Evolutionary conservation across 1,140 invertebrate genomes (phyloP), one percentile per base, ranked within the genome.

Genomic region (Pararge aegeria): DNA sequence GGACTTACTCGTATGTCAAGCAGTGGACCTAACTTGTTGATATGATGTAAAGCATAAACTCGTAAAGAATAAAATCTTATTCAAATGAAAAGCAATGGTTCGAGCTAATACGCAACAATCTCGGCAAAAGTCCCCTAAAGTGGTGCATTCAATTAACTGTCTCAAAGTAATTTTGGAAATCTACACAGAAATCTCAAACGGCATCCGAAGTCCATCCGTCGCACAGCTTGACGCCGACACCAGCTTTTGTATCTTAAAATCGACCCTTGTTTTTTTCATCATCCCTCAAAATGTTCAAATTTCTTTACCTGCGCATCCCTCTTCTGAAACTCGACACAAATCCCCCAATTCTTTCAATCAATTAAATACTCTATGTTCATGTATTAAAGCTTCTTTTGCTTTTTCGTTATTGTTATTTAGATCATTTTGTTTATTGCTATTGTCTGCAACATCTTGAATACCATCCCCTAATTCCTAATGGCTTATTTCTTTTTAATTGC

Each of bases 251-350:
- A 76, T 84, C 73, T 78, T 71, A 80, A 75, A 83, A 74, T 68
- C 82, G 83, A 87, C 83, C 86, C 84, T 85, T 80, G 73, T 81
- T 89, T 89, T 88, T 88, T 87, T 79, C 61, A 73, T 78, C 83
- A 85, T 83, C 83, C 86, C 86, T 87, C 74, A 74, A 79, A 88
- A 83, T 78, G 80, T 87, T 87, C 78, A 73, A 87, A 89, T 87
- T 89, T 89, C 83, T 87, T 75, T 89, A 89, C 86, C 86, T 89
- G 86, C 80, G 38, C 64, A 77, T 68, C 70, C 69, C 61, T 68
- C 58, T 40, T 34, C 46, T 48, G 5, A 12, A 16, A 27, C n/a
- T 21, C 13, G 34, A 49, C 52, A 4, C 66, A 77, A 34, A 58
- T 65, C 46, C 46, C 5, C 5, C 7, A 49, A 34, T 0, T 0